Evolutionary conservation across 2,888 invertebrate genomes (phyloP), one percentile per base, ranked within the genome.

Genomic region (Coleophora deauratella): DNA sequence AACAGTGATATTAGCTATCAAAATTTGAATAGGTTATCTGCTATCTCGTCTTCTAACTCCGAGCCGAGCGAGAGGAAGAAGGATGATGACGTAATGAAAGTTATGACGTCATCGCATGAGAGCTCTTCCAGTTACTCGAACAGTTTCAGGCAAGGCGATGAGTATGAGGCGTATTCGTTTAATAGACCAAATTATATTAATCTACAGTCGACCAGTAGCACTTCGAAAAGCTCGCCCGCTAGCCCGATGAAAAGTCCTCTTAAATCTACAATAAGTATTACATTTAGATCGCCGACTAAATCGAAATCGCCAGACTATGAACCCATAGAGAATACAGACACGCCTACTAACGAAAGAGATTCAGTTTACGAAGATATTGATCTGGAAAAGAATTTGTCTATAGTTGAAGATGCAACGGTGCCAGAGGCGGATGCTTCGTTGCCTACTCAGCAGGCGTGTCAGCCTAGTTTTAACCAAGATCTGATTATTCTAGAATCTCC

Each of bases 231-330:
- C 36, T 79, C 84, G 0, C 81, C 82, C 0, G 77, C 76, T 0
- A 71, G 73, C 2, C 85, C 85, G 0, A 52, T 82, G 9, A 81
- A 84, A 56, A 89, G 89, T 56, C 90, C 90, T 0, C 67, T 91
- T 1, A 88, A 91, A 59, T 91, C 91, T 2, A 92, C 92, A 0
- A 92, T 92, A 15, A 91, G 90, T 68, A 92, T 92, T 8, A 91
- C 90, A 1, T 92, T 91, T 61, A 81, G 90, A 59, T 91, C 91
- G 3, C 91, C 91, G 0, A 86, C 82, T 1, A 88, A 86, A 58
- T 57, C 59, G 2, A 81, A 64, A 64, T 52, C 55, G 3, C 55
- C 59, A 2, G 76, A 88, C 33, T 88, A 87, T 49, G 89, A 88
- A 50, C 79, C 79, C 37, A 76, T 87, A 35, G 73, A 70, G 41